A percentile compares a stretch with the other conserved stretches of the same genome.
phyloP scores from a whole-genome alignment of 2,113 vertebrate species.

The Oryctolagus cuniculus region DNA sequence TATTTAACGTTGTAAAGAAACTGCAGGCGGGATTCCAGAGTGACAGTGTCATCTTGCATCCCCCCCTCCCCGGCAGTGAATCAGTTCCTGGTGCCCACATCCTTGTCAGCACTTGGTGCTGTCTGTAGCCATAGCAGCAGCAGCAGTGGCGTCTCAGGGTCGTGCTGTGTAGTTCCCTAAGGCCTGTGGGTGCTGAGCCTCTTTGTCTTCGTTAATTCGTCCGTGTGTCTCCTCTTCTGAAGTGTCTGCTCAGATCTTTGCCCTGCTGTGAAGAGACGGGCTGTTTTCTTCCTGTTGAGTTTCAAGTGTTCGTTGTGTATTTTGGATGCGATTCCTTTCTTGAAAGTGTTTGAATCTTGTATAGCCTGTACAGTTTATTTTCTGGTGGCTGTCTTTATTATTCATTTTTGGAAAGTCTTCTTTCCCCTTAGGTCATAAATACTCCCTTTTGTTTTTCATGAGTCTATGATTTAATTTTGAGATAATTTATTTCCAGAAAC shows the following conservation, averaged over 20 bases:
- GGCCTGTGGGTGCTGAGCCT: not conserved
- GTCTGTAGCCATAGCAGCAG: not conserved
- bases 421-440: not conserved
- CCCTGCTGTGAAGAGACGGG: not conserved
- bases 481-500: conserved; percentile 37
- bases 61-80: not conserved
- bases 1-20: not conserved
- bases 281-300: conserved; percentile 2
- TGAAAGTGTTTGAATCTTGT: conserved; percentile 16
- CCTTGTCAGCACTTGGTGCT: not conserved
- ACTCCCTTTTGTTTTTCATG: conserved; percentile 42
- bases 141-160: not conserved
- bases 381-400: conserved; percentile 6
- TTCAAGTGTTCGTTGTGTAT: conserved; percentile 32
- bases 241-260: not conserved
- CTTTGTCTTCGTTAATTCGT: not conserved
- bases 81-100: not conserved
- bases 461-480: conserved; percentile 46
- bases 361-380: not conserved
- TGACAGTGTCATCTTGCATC: not conserved
- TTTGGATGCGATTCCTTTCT: not conserved
- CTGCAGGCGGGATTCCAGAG: not conserved
- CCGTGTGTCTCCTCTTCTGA: not conserved
- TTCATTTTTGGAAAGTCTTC: not conserved
- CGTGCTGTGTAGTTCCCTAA: not conserved